Evolutionary conservation across 2,888 invertebrate species (phyloP), one percentile per base, ranked within the genome.

Genomic region (Melanostoma mellinum): DNA sequence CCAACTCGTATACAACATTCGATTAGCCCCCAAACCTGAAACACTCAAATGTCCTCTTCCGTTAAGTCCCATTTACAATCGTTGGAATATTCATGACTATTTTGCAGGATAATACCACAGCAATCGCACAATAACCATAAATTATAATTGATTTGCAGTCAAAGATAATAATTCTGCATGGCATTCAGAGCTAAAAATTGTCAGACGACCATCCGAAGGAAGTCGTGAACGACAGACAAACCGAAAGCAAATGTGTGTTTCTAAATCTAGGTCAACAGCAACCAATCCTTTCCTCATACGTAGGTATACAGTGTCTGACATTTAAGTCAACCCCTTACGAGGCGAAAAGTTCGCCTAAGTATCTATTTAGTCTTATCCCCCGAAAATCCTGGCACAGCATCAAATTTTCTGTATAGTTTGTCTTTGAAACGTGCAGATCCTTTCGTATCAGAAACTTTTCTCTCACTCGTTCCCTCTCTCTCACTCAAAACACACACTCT

Each of bases 71-170:
- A 40, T 30, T 63, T 46, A 40, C 55, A 74, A 48, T 10, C 76
- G 50, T 72, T 67, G 38, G 73, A 65, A 77, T 53, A 61, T 68
- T 46, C 63, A 78, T 78, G 73, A 60, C 40, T 38, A 68, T 72
- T 76, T 69, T 75, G 38, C 65, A 55, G 77, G 67, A 77, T 77
- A 77, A 77, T 78, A 69, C 63, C 30, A 58, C 68, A 46, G 48
- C 53, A 74, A 68, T 82, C 73, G 42, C 53, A 75, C 68, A 52
- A 78, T 69, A 82, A 78, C 78, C 73, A 69, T 78, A 82, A 82
- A 82, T 82, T 78, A 82, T 82, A 82, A 82, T 82, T 78, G 82
- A 82, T 82, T 73, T 78, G 82, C 73, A 60, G 65, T 65, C 78
- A 63, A 58, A 78, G 73, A 78, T 82, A 78, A 72, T 77, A 78